Evolutionary conservation across 1,140 invertebrate species (phyloP), one percentile per base, ranked within the genome.

Genomic region (Telenomus remus): DNA sequence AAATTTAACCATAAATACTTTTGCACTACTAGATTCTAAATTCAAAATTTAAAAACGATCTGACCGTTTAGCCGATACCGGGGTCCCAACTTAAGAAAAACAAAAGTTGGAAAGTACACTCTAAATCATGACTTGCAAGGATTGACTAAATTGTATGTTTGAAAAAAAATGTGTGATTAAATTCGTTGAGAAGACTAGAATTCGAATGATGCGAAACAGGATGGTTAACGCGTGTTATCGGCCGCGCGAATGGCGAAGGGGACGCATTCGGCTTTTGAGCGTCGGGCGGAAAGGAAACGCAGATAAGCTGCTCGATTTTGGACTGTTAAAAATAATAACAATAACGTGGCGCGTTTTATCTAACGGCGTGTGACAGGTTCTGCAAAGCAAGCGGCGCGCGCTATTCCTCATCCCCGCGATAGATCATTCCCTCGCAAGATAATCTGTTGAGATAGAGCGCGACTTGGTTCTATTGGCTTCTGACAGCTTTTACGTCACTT

Each of bases 321-420:
- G 43, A 56, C 63, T 44, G 61, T 65, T 60, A 70, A 70, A 71
- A 76, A 76, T 56, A 71, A 65, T 60, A 73, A 73, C 60, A 73
- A 73, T 65, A 72, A 72, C 69, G 27, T 44, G 15, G 34, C 33
- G 59, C 59, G 48, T 63, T 63, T 76, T 76, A 76, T 76, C 74
- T 63, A 60, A 66, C 60, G 14, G 49, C 19, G 37, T 56, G 47
- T 19, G 66, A 65, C 66, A 76, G 55, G 60, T 70, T 71, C n/a
- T 76, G 55, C 71, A 54, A 71, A 75, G 71, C 39, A 56, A 61
- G 43, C 47, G 47, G 43, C 47, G 47, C 55, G 35, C 55, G n/a
- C 6, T 27, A 27, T 68, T 63, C 60, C 63, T 68, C 71, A 46
- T 75, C 13, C 50, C 15, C 33, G 27, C 27, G 61, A 64, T 61